Percentiles rank a stretch among this genome's conserved stretches.
These are phyloP conservation scores for Acronicta leporina DNA, from an alignment of 2,888 invertebrate species.

Conservation along the genomic window DNA sequence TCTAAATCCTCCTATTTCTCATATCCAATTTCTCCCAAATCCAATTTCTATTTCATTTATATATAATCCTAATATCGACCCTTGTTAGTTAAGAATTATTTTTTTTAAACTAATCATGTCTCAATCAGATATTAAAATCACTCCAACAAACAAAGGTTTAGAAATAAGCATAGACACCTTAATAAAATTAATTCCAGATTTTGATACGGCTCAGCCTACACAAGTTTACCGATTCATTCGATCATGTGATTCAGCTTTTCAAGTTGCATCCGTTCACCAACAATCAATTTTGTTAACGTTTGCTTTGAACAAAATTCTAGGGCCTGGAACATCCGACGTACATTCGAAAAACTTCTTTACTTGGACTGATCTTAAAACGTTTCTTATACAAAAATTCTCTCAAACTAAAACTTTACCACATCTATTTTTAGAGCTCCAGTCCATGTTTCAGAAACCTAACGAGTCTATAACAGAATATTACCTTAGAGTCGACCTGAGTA, in stretches of 20 bases:
- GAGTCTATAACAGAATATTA: slow-evolving; percentile 5
- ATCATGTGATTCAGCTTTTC: slow-evolving; percentile 8
- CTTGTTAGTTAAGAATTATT: too few relatives aligned
- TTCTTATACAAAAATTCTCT: not conserved
- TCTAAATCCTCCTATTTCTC: not conserved
- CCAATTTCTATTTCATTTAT: not conserved
- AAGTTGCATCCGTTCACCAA: not conserved
- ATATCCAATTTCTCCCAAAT: not conserved
- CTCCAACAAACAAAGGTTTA: not conserved
- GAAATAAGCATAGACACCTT: slow-evolving; percentile 3
- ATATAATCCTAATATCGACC: too few relatives aligned
- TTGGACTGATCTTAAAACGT: not conserved
- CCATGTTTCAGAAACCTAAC: not conserved
- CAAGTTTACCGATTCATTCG: slow-evolving; percentile 10
- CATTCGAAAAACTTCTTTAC: not conserved
- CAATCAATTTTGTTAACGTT: not conserved
- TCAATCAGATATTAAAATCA: not conserved
- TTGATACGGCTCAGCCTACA: slow-evolving; percentile 1
- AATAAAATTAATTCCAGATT: slow-evolving; percentile 5
- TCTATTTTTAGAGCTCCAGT: not conserved
- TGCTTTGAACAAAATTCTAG: not conserved
- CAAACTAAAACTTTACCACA: not conserved
- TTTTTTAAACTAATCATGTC: too few relatives aligned
- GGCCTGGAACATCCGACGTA: not conserved
- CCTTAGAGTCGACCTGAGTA: slow-evolving; percentile 13